Evolutionary conservation across 1,140 invertebrate genomes (phyloP), one percentile per base, ranked within the genome.

Genomic region (Macrosteles quadrilineatus): DNA sequence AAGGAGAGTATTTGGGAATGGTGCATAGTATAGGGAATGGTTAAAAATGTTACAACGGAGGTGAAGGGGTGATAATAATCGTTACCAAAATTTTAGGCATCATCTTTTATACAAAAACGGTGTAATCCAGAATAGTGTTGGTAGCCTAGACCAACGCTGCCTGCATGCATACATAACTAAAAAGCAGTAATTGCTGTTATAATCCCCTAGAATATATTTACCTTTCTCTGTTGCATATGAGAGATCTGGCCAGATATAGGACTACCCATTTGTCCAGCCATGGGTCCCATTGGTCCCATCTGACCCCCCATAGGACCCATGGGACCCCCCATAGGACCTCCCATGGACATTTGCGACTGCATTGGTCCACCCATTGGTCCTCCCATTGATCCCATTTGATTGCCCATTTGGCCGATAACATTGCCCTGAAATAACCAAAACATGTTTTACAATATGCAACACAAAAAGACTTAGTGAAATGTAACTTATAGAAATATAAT

Each of bases 331-430:
- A 76, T 74, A 47, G 69, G 70, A 23, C 73, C 74, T 0, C 55
- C 30, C 66, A 53, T 45, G 27, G 62, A 32, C 73, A 71, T 74
- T 62, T 73, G 75, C 23, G 57, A 68, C 14, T 62, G 65, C 71
- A 76, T 73, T 70, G 72, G 69, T 73, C 63, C 78, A 57, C 31
- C 67, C 72, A 77, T 74, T 31, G 67, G 73, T 43, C 73, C 74
- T 0, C 55, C 36, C 32, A 57, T 45, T 27, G 40, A 14, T 1
- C 57, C 68, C 73, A 71, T 74, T 67, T 75, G 75, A 36, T 62
- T 69, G 40, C 84, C 86, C 27, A 84, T 84, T 77, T 86, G 85
- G 30, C 84, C 83, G 71, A 73, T 74, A 25, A 62, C 31, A 62
- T 67, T 66, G 45, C 57, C 53, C 69, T 72, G 59, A 43, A 69